These are phyloP conservation scores for Oithona nana DNA, from an alignment of 2,888 invertebrate genomes.

Conservation along the genomic window DNA sequence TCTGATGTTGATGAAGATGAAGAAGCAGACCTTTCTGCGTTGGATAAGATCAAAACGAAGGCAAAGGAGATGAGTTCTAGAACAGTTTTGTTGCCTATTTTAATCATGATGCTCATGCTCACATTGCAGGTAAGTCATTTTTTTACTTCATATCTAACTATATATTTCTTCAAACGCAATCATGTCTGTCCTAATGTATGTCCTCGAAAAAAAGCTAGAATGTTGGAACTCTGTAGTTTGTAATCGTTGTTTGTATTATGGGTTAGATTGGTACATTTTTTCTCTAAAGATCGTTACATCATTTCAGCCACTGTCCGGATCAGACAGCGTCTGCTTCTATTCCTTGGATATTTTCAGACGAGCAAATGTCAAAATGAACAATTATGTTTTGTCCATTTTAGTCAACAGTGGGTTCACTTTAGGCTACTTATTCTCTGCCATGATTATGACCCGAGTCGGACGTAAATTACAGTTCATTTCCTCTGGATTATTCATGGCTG, in stretches of 20 bases:
- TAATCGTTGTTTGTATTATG: neutral
- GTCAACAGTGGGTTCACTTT: constrained; percentile 2
- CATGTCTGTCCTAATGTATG: no score
- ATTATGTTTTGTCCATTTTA: neutral
- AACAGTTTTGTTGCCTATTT: neutral
- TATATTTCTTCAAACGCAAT: no score
- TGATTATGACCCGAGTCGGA: neutral
- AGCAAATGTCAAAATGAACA: neutral
- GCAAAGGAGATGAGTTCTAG: neutral
- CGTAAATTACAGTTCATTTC: neutral
- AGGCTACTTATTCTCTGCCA: neutral
- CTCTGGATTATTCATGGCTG: neutral
- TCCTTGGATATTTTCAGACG: neutral
- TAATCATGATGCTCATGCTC: neutral
- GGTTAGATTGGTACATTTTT: neutral
- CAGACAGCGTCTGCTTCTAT: neutral
- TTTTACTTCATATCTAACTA: no score
- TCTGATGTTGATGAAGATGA: neutral
- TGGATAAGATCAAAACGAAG: neutral
- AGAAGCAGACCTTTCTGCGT: no score
- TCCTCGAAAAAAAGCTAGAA: no score
- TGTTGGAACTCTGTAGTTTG: no score
- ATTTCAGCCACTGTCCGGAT: neutral
- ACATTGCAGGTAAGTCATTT: constrained; percentile 1
- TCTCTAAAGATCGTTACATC: neutral